Evolutionary conservation across 2,888 invertebrate genomes (phyloP).

Genomic region (Chaetogeoica ovagalla): DNA sequence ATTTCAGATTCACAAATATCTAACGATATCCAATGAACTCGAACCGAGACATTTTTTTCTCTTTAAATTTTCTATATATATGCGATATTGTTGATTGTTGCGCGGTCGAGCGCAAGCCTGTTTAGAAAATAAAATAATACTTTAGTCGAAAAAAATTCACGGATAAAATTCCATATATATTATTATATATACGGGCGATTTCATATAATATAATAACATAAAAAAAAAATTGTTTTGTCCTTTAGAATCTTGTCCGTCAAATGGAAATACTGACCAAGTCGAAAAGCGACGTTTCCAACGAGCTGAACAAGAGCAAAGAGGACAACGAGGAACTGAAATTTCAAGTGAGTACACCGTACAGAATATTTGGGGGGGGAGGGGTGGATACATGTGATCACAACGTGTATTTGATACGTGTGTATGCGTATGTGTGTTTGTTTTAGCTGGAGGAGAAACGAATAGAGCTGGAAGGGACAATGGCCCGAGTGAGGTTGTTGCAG

Average conservation of each 20-base stretch:
- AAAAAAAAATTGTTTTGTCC: constrained; percentile 56
- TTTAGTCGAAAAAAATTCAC: no score
- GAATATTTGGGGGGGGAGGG: no score
- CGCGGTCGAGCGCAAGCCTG: no score
- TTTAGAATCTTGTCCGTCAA: constrained; percentile 73
- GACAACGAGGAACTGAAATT: constrained; percentile 81
- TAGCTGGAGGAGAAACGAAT: constrained; percentile 82
- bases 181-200: no score
- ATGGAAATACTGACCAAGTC: constrained; percentile 71
- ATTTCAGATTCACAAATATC: no score
- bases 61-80: no score
- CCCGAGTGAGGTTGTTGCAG: constrained; percentile 75
- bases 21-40: no score
- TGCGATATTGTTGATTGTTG: no score
- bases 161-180: no score
- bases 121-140: no score
- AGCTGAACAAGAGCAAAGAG: constrained; percentile 73
- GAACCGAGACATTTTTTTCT: no score
- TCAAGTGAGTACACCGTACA: constrained; percentile 64
- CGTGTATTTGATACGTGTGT: not conserved
- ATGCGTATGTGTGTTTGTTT: constrained; percentile 53
- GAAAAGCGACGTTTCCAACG: constrained; percentile 69
- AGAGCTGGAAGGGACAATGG: constrained; percentile 80
- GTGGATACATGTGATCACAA: no score
- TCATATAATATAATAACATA: not conserved